Base-by-base conservation (phyloP, 2,113 vertebrate species). In the Amazona vittata region DNA sequence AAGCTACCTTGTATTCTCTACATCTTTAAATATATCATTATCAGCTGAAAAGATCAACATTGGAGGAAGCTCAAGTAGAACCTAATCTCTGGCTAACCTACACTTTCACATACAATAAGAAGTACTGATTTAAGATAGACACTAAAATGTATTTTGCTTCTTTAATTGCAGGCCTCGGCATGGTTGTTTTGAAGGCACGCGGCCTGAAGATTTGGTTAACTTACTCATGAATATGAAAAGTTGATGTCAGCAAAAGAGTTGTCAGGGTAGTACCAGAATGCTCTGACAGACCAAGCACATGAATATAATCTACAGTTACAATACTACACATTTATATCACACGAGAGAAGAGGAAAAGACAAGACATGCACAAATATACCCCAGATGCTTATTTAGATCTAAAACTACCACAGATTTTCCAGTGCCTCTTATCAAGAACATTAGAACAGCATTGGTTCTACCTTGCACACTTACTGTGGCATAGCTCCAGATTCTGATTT, bases 381-480 rank as follows among this genome's bases (percentile, higher is more conserved):
- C 60, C 43, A 68, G n/a, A 59, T 63, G n/a, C 5, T 95, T 86
- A 78, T 82, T 81, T 11, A 31, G 16, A 78, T 20, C 11, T 15
- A 44, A 69, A 92, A 63, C 22, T 43, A 75, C 3, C 8, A 12
- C 49, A 77, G 44, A 78, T 55, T 93, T 92, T 75, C 68, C 76
- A 86, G 11, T 15, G 37, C 12, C 37, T n/a, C 22, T 63, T 77
- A 63, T 35, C 53, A 67, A 81, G 37, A 86, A 78, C 12, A 55
- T 78, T 69, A 62, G 46, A n/a, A 84, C 15, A 78, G 28, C 26
- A 50, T 4, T 33, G 11, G 28, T 59, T 52, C 39, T 76, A 43
- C 6, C 39, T 8, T 9, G 49, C 70, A 97, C 63, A 99, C 99
- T 97, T 99, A 99, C 99, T 99, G 99, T 95, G 99, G 99, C 99